Evolutionary conservation across 2,797 vertebrate species (phyloP).

Genomic region (Poecile montanus): DNA sequence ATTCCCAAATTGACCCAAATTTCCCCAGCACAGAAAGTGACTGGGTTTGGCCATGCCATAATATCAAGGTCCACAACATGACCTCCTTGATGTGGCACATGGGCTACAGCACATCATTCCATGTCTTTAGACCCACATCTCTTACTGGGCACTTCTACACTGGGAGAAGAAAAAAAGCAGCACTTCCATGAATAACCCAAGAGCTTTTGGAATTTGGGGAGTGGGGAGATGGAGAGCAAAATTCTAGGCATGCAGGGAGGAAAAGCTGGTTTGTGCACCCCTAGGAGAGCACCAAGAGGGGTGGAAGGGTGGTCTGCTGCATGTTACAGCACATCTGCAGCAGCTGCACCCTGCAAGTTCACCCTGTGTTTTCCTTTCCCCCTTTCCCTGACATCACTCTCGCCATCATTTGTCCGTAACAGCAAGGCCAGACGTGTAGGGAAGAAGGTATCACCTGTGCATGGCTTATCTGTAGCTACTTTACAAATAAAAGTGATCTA

Average conservation of each 20-base stretch:
- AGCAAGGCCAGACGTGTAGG: not conserved
- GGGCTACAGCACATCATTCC: not conserved
- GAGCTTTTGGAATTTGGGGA: not conserved
- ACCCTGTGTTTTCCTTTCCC: not conserved
- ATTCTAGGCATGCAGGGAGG: not conserved
- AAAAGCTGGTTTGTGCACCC: not conserved
- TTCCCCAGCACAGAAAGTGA: not conserved
- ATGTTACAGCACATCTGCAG: not conserved
- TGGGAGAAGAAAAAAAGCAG: not conserved
- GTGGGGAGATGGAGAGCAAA: not conserved
- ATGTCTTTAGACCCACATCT: not conserved
- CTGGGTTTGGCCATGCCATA: not conserved
- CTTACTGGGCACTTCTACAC: not conserved
- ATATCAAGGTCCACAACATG: not conserved
- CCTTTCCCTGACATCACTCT: not conserved
- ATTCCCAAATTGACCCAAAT: not conserved
- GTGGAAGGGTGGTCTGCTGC: not conserved
- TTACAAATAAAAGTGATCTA: not conserved
- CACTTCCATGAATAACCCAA: not conserved
- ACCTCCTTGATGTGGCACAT: not conserved
- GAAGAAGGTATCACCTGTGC: not conserved
- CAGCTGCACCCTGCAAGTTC: not conserved
- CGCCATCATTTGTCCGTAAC: fast-evolving
- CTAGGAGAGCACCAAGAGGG: not conserved
- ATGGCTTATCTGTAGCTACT: not conserved